These are phyloP conservation scores for Nemapogon koenigi DNA, from an alignment of 2,888 invertebrate genomes.

Conservation along the genomic window DNA sequence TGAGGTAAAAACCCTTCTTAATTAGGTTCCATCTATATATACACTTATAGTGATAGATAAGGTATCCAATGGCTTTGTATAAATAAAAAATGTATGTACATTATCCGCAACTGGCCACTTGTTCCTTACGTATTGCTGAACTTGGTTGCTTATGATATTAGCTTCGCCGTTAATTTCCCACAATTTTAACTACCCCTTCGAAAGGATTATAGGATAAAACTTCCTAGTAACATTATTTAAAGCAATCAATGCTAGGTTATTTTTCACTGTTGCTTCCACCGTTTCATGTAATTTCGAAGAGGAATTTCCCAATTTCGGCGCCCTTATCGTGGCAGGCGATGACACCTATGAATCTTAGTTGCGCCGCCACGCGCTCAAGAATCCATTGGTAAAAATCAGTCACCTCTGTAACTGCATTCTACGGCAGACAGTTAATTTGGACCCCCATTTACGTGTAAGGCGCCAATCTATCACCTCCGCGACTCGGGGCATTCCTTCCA, in stretches of 20 bases:
- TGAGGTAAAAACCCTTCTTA: no score
- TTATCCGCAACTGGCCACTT: no score
- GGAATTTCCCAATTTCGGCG: constrained; percentile 50
- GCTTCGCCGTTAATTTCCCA: no score
- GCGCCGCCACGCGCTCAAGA: constrained; percentile 22
- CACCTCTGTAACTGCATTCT: constrained; percentile 55
- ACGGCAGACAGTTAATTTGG: constrained; percentile 55
- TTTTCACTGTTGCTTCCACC: constrained; percentile 28
- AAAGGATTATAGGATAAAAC: no score
- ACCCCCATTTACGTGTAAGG: constrained; percentile 54
- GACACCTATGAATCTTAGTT: constrained; percentile 51
- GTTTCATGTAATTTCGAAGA: constrained; percentile 31
- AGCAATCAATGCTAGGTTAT: constrained; percentile 19
- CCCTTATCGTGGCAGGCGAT: constrained; percentile 35
- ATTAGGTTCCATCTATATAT: no score
- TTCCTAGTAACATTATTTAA: constrained; percentile 8
- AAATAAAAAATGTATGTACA: no score
- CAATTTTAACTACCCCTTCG: no score
- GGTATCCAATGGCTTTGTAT: no score
- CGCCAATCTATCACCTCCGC: constrained; percentile 47
- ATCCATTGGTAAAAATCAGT: constrained; percentile 40
- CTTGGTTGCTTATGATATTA: no score
- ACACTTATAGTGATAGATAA: no score
- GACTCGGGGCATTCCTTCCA: constrained; percentile 42
- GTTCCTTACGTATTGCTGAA: no score